Base-by-base conservation (phyloP, 2,888 invertebrate genomes). In the Archips xylosteana region DNA sequence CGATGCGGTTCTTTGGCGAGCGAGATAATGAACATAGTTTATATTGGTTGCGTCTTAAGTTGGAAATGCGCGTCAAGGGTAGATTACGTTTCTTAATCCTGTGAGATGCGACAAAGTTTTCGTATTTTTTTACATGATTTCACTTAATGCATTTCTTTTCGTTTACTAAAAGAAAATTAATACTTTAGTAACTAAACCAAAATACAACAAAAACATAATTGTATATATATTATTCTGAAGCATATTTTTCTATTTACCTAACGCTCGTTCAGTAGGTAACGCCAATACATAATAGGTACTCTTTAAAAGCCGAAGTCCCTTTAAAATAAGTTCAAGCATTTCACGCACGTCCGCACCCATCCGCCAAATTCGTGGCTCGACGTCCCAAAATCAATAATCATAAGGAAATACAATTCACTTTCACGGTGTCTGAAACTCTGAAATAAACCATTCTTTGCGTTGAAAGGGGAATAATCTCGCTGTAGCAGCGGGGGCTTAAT, bases 401-500 rank as follows among this genome's bases (percentile, higher is more conserved):
- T 84, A 89, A 89, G 88, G 90, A 92, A 92, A 92, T 89, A 94
- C 92, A 94, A 93, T 93, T 91, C 92, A 90, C 88, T 92, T 93
- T 92, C 90, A 92, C 92, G 91, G 90, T 90, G 88, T 91, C 90
- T 93, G 90, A 92, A 92, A 93, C 92, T 91, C 90, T 93, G 90
- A 92, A 92, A 93, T 93, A 94, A 90, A 92, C 92, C 94, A 94
- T 94, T 94, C 92, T 93, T 94, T 92, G 86, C 91, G 86, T 87
- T 93, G 91, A 94, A 94, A 94, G 92, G 93, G 94, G 91, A 92
- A 92, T 92, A 94, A 94, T 94, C 94, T 94, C 89, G 87, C 85
- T 84, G 87, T 87, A 90, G 89, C 94, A 92, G 92, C 92, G 89
- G 93, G 93, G 86, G 92, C 89, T 94, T 94, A 94, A 94, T 94